A percentile compares a stretch with the other conserved stretches of the same genome.
Conservation (phyloP, 53 echinoderm and acorn worm genomes). For the Temnopleurus reevesii region DNA sequence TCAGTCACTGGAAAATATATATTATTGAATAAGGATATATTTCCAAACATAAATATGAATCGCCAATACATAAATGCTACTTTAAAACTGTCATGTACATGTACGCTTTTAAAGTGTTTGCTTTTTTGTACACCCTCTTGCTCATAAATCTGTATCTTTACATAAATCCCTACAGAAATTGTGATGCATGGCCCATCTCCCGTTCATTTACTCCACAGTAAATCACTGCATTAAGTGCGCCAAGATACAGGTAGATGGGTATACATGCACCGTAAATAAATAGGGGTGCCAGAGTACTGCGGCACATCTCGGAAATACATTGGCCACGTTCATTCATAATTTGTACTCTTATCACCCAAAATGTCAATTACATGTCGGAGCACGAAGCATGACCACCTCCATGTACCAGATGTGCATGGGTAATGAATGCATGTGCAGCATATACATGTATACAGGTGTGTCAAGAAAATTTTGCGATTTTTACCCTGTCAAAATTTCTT, state of each 20-base stretch:
- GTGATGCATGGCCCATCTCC: not conserved
- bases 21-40: no score
- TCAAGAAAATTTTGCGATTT: no score
- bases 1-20: no score
- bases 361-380: slow-evolving; percentile 34
- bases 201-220: slow-evolving; percentile 12
- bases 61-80: no score
- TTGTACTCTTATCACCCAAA: slow-evolving; percentile 34
- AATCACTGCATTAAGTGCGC: not conserved
- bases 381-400: not conserved
- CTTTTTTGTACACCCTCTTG: no score
- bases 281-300: not conserved
- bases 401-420: not conserved
- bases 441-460: no score
- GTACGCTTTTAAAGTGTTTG: no score
- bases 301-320: not conserved
- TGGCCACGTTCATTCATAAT: slow-evolving; percentile 37
- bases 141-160: no score
- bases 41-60: no score
- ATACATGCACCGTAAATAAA: not conserved
- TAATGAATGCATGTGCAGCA: no score
- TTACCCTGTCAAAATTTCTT: no score
- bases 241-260: not conserved
- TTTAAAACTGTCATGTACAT: no score
- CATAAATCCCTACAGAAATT: not conserved